phyloP scores from a whole-genome alignment of 2,113 vertebrate genomes.

The Pholis gunnellus region DNA sequence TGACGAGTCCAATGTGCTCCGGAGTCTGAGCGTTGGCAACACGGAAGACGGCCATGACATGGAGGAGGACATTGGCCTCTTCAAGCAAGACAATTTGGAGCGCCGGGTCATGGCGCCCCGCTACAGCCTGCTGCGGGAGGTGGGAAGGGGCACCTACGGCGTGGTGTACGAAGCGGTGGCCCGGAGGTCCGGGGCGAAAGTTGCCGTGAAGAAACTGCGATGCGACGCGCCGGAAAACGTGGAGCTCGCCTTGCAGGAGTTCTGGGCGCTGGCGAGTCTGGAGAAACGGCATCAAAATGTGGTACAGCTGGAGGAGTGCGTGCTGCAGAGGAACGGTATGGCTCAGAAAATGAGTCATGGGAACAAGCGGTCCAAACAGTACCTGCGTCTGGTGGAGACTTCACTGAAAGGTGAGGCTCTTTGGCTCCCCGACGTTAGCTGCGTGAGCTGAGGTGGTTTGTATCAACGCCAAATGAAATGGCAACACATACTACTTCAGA shows the following conservation, averaged over 20 bases:
- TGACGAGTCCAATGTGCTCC: slow-evolving; percentile 61
- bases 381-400: slow-evolving; percentile 95
- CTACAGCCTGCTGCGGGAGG: slow-evolving; percentile 90
- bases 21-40: slow-evolving; percentile 72
- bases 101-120: slow-evolving; percentile 78
- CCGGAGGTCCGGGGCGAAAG: slow-evolving; percentile 85
- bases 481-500: too few species aligned
- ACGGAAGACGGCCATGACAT: slow-evolving; percentile 67
- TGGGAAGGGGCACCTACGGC: slow-evolving; percentile 94
- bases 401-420: slow-evolving; percentile 89
- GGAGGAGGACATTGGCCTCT: slow-evolving; percentile 53
- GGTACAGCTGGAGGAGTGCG: slow-evolving; percentile 94
- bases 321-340: slow-evolving; percentile 92
- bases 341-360: slow-evolving; percentile 95
- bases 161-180: slow-evolving; percentile 94
- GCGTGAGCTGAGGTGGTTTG: not conserved
- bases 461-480: not conserved
- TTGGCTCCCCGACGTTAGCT: not conserved
- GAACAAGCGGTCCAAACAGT: slow-evolving; percentile 91
- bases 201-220: slow-evolving; percentile 94
- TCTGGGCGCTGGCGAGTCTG: slow-evolving; percentile 93
- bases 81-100: slow-evolving; percentile 53
- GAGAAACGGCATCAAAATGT: slow-evolving; percentile 91
- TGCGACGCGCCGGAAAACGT: slow-evolving; percentile 96
- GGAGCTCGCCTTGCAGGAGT: slow-evolving; percentile 93